These are phyloP conservation scores for Holacanthus passer DNA, from an alignment of 2,113 vertebrate species.

Conservation along the genomic window DNA sequence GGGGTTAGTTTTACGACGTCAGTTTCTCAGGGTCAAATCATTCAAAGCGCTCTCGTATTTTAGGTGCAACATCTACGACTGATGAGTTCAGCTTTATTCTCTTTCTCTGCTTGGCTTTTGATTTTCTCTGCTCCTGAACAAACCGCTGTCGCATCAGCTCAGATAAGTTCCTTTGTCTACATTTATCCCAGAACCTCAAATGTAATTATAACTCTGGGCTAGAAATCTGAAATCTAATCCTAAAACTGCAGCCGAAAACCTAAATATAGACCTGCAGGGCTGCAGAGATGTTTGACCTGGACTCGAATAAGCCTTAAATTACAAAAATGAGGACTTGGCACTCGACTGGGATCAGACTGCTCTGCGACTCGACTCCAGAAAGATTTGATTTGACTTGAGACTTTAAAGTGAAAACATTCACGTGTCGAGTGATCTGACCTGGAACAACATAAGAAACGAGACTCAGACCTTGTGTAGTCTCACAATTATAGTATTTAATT, in stretches of 20 bases:
- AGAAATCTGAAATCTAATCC: constrained; percentile 16
- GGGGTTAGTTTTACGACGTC: not conserved
- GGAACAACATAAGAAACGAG: too few species aligned
- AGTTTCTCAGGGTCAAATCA: constrained; percentile 3
- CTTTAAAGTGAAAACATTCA: too few species aligned
- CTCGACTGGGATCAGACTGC: not conserved
- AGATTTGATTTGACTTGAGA: not conserved
- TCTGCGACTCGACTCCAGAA: not conserved
- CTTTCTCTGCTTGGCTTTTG: not conserved
- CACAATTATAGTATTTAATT: not conserved
- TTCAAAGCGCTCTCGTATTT: not conserved
- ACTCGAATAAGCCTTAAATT: not conserved
- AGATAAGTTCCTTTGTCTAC: not conserved
- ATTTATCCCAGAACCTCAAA: not conserved
- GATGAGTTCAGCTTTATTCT: constrained; percentile 9
- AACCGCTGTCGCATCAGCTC: not conserved
- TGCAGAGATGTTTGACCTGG: not conserved
- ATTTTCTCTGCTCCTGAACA: not conserved
- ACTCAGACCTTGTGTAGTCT: not conserved
- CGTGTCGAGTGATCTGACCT: too few species aligned
- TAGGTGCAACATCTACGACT: not conserved
- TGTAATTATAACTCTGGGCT: not conserved
- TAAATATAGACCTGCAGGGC: constrained; percentile 1
- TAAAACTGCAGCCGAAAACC: not conserved
- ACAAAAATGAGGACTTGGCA: not conserved